Percentiles rank a stretch among this genome's conserved stretches.
phyloP scores from a whole-genome alignment of 2,113 vertebrate genomes.

The Dasypus novemcinctus region DNA sequence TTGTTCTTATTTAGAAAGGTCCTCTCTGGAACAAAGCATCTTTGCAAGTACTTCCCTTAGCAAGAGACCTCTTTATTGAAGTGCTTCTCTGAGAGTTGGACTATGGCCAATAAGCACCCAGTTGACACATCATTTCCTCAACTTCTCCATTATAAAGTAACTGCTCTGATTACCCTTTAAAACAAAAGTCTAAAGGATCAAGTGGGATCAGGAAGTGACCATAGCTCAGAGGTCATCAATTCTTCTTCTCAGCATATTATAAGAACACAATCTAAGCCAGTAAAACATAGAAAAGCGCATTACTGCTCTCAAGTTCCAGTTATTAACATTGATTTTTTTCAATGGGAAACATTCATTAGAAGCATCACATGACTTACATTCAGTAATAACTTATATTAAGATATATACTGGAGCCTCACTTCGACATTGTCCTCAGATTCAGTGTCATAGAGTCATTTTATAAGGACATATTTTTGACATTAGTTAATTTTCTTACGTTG shows the following conservation, averaged over 20 bases:
- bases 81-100: background rate
- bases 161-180: constrained; percentile 51
- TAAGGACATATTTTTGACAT: background rate
- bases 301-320: constrained; percentile 54
- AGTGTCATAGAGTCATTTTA: constrained; percentile 6
- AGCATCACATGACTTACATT: constrained; percentile 57
- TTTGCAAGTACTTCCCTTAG: background rate
- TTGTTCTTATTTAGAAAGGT: background rate
- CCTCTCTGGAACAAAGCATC: background rate
- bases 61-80: background rate
- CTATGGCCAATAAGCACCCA: background rate
- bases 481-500: background rate
- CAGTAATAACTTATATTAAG: constrained; percentile 55
- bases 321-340: constrained; percentile 72
- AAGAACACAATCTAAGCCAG: constrained; percentile 44
- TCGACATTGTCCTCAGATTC: background rate
- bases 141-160: constrained; percentile 31
- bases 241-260: constrained; percentile 43
- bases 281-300: constrained; percentile 49
- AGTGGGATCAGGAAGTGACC: constrained; percentile 51
- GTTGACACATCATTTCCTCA: background rate
- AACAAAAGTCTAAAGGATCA: constrained; percentile 41
- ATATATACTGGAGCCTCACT: background rate
- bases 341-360: constrained; percentile 63
- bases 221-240: constrained; percentile 40